phyloP scores from a whole-genome alignment of 2,888 invertebrate genomes.

The Thera obeliscata region DNA sequence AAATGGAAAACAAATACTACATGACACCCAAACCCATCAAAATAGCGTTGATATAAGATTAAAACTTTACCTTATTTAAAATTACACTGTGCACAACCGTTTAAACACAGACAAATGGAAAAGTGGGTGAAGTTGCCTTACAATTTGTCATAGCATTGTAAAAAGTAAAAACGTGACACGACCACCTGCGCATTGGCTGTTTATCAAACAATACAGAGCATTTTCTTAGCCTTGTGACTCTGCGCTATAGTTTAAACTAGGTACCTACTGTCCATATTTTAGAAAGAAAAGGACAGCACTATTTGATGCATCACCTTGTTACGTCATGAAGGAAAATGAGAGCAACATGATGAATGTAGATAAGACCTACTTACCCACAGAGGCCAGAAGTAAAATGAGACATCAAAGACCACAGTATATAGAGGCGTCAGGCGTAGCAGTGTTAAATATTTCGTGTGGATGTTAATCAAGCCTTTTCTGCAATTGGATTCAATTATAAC shows the following conservation, averaged over 20 bases:
- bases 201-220: conserved; percentile 18
- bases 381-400: background rate
- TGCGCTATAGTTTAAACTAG: background rate
- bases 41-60: conserved; percentile 23
- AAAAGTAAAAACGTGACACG: conserved; percentile 53
- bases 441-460: conserved; percentile 6
- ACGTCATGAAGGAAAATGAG: conserved; percentile 62
- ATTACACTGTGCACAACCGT: conserved; percentile 20
- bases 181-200: conserved; percentile 54
- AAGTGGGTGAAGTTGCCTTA: conserved; percentile 46
- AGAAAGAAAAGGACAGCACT: conserved; percentile 46
- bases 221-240: conserved; percentile 29
- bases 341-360: conserved; percentile 39
- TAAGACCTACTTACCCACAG: background rate
- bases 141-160: conserved; percentile 52
- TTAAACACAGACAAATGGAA: conserved; percentile 18
- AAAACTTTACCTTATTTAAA: conserved; percentile 18
- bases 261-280: background rate
- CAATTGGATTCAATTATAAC: background rate
- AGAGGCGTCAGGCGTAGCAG: conserved; percentile 32
- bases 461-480: conserved; percentile 10
- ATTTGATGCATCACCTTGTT: conserved; percentile 36
- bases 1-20: conserved; percentile 3
- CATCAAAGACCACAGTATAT: background rate
- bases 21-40: conserved; percentile 14